A percentile compares a stretch with the other conserved stretches of the same genome.
Conservation (phyloP, 1,140 invertebrate genomes). For the Coelopa frigida region DNA sequence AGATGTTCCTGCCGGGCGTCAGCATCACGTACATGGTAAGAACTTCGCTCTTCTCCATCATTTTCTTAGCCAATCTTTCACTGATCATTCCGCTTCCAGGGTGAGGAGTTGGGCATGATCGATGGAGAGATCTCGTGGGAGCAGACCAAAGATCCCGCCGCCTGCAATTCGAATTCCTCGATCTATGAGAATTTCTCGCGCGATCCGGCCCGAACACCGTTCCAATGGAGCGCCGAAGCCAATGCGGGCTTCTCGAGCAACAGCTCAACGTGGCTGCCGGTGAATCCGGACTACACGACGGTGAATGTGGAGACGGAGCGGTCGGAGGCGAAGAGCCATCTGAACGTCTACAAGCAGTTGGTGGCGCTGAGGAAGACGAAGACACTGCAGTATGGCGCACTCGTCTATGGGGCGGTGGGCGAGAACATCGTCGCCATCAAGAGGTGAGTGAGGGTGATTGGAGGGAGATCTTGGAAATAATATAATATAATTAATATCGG, state of each 20-base stretch:
- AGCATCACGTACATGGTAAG: slow-evolving; percentile 62
- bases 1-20: slow-evolving; percentile 64
- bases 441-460: slow-evolving; percentile 21
- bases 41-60: neutral
- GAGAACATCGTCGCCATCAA: slow-evolving; percentile 41
- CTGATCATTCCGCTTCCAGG: slow-evolving; percentile 29
- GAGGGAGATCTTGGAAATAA: slow-evolving; percentile 18
- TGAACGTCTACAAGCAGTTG: slow-evolving; percentile 38
- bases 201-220: slow-evolving; percentile 66
- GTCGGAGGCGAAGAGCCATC: slow-evolving; percentile 20
- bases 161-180: slow-evolving; percentile 48
- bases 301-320: slow-evolving; percentile 47
- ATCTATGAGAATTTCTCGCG: slow-evolving; percentile 49
- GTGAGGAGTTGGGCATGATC: slow-evolving; percentile 59
- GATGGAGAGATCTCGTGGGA: slow-evolving; percentile 52
- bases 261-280: slow-evolving; percentile 57
- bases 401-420: slow-evolving; percentile 31
- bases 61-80: neutral
- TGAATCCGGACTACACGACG: slow-evolving; percentile 52
- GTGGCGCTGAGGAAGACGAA: slow-evolving; percentile 22
- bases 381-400: slow-evolving; percentile 42
- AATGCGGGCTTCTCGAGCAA: slow-evolving; percentile 49
- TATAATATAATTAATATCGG: too few species aligned
- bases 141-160: slow-evolving; percentile 50
- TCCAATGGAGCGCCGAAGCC: slow-evolving; percentile 59